Base-by-base conservation (phyloP, 2,797 vertebrate genomes). In the Alcedo atthis region DNA sequence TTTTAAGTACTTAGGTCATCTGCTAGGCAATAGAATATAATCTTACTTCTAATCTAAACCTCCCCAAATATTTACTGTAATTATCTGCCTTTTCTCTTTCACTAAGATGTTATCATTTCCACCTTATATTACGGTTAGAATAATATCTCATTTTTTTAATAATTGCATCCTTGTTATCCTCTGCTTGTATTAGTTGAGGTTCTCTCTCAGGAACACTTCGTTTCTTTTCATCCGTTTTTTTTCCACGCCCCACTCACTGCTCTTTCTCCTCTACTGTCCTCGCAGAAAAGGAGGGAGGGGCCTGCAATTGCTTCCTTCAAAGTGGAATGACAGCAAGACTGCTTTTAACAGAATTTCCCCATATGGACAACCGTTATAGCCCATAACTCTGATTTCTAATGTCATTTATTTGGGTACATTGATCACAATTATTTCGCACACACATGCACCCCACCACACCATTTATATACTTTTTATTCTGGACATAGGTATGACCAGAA, bases 361-460 rank as follows among this genome's bases (percentile, higher is more conserved):
- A 67, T 70, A 77, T 0, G 0, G 22, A 64, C 32, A 67, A 80
- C 6, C 14, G 45, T 73, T 8, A 25, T 2, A 70, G 8, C 6
- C 15, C 3, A 43, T 67, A 73, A 42, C 5, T 4, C 28, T 8
- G 1, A 69, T 59, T 85, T 74, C n/a, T 43, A 58, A 16, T 22
- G 6, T 32, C 26, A 63, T 64, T 82, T 81, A 70, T 42, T 67
- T 67, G 17, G 4, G 10, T 6, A 78, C 51, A 54, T 25, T 22
- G 32, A 57, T 17, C 33, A 25, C 9, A 53, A 1, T 1, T 58
- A 10, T 33, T 33, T 42, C 37, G 59, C 24, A 32, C 21, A 12
- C 1, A 7, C 9, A 6, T 1, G 5, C 0, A 1, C 4, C 2
- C 6, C 6, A 26, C 18, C 5, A 10, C 15, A 5, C 12, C 24